Conservation (phyloP, 2,113 vertebrate species). For the Setophaga kirtlandii region DNA sequence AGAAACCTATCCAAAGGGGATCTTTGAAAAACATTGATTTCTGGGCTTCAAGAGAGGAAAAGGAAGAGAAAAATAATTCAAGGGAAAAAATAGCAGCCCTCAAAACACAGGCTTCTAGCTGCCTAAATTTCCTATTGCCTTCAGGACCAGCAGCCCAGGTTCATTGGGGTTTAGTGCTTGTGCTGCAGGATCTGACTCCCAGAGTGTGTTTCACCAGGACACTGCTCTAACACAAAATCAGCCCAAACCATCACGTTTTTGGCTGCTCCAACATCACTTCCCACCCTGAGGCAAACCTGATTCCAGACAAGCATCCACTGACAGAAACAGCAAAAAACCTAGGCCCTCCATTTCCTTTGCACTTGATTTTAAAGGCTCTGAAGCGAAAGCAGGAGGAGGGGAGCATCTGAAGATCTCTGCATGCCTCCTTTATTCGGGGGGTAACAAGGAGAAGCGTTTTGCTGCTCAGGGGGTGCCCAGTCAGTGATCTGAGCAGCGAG, state of each 20-base stretch:
- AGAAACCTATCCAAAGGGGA: not conserved
- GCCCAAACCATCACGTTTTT: not conserved
- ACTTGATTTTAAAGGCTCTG: not conserved
- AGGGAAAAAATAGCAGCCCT: conserved; percentile 14
- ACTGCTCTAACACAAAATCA: fast-evolving
- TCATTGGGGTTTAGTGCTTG: not conserved
- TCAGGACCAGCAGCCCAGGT: not conserved
- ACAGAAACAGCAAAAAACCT: not conserved
- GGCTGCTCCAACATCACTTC: not conserved
- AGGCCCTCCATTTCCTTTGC: not conserved
- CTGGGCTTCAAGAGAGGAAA: conserved; percentile 19
- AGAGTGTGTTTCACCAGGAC: fast-evolving
- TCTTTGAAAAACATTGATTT: conserved; percentile 53
- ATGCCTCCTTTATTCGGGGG: not conserved
- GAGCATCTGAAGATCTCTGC: not conserved
- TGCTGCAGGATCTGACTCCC: not conserved
- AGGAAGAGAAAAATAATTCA: conserved; percentile 7
- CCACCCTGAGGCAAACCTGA: not conserved
- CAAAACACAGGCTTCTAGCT: not conserved
- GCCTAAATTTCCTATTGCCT: not conserved
- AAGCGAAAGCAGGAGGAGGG: not conserved
- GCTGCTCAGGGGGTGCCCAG: not conserved
- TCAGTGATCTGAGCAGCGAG: not conserved
- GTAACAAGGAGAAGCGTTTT: not conserved
- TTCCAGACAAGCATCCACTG: not conserved